phyloP scores from a whole-genome alignment of 2,888 invertebrate genomes.

The Euzetes globulus region DNA sequence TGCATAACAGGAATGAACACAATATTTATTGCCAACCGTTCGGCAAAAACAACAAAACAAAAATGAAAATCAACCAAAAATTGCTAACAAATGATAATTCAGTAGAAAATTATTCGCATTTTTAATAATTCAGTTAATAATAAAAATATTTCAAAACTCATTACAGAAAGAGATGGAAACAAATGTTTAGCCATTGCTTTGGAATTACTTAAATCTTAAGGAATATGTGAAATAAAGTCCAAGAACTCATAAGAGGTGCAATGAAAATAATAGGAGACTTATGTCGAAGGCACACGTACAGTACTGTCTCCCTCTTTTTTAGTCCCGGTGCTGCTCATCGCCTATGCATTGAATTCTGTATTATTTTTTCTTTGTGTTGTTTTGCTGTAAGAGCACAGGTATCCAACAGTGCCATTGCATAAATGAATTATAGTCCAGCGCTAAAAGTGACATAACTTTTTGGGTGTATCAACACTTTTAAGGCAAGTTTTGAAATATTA shows the following conservation, averaged over 20 bases:
- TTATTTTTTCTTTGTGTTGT: conserved; percentile 3
- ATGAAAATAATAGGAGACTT: not conserved
- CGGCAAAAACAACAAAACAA: not conserved
- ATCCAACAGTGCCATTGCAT: conserved; percentile 27
- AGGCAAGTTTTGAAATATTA: not conserved
- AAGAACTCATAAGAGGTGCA: not conserved
- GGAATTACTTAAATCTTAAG: not conserved
- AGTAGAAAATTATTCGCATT: conserved; percentile 28
- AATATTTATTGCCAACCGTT: conserved; percentile 16
- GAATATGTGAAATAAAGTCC: not conserved
- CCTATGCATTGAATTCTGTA: not conserved
- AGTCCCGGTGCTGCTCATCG: not conserved
- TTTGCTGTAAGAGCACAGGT: not conserved
- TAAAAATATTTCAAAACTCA: not conserved
- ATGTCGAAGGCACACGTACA: not conserved
- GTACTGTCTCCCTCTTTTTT: not conserved
- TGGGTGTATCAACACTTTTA: conserved; percentile 31
- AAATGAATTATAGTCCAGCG: conserved; percentile 32
- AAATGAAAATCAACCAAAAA: not conserved
- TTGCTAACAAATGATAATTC: conserved; percentile 24
- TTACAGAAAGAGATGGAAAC: not conserved
- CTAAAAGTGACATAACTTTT: conserved; percentile 34
- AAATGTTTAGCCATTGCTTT: not conserved
- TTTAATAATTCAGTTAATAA: not conserved
- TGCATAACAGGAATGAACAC: conserved; percentile 24